Evolutionary conservation across 2,113 vertebrate genomes (phyloP).

Genomic region (Tapirus terrestris): DNA sequence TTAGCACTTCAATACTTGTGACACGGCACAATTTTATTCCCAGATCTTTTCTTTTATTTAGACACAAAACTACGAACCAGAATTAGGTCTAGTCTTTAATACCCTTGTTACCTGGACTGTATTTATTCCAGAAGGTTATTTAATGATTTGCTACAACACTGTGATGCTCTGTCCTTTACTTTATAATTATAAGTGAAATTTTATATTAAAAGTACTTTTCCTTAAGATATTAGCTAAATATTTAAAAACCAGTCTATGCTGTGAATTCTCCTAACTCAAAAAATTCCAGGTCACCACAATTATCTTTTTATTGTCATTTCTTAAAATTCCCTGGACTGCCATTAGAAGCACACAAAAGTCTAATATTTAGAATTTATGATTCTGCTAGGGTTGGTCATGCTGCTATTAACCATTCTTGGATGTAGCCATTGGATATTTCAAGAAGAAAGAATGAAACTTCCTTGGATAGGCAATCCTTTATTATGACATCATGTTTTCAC

Average conservation of each 20-base stretch:
- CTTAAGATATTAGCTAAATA: not conserved
- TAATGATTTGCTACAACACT: not conserved
- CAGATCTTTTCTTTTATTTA: not conserved
- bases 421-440: not conserved
- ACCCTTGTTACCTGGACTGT: not conserved
- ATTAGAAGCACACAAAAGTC: not conserved
- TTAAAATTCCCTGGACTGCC: not conserved
- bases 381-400: too few relatives aligned
- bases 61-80: not conserved
- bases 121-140: not conserved
- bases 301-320: not conserved
- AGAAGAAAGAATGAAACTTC: not conserved
- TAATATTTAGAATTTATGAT: not conserved
- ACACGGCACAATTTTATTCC: not conserved
- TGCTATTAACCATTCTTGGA: not conserved
- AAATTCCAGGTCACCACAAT: not conserved
- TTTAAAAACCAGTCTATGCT: not conserved
- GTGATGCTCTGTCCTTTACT: not conserved
- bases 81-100: not conserved
- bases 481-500: not conserved
- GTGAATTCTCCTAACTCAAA: slow-evolving; percentile 25
- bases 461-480: not conserved
- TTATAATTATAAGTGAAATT: not conserved
- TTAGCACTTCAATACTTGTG: not conserved
- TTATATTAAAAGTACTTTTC: not conserved